Percentiles rank a stretch among this genome's conserved stretches.
phyloP scores from a whole-genome alignment of 1,140 invertebrate genomes.

The Triops cancriformis region DNA sequence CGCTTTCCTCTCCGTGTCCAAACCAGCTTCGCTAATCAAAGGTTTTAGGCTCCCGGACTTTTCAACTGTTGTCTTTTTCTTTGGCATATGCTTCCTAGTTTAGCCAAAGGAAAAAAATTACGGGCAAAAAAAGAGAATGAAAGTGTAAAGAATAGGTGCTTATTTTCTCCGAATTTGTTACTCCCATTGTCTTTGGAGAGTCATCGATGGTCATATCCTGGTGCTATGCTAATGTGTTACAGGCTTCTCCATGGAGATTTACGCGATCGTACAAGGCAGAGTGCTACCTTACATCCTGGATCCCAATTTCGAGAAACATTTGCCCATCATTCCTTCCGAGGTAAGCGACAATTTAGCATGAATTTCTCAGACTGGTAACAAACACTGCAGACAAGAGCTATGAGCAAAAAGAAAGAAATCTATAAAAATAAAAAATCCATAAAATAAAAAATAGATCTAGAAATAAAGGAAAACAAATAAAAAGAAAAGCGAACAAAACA shows the following conservation, averaged over 20 bases:
- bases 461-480: too few species aligned
- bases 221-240: constrained; percentile 15
- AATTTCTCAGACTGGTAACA: background rate
- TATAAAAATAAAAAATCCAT: too few species aligned
- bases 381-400: too few species aligned
- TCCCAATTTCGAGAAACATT: constrained; percentile 76
- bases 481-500: too few species aligned
- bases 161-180: background rate
- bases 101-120: background rate
- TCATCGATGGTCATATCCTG: constrained; percentile 10
- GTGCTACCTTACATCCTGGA: constrained; percentile 76
- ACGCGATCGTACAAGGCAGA: constrained; percentile 72
- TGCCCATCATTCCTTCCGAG: constrained; percentile 82
- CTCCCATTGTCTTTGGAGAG: background rate
- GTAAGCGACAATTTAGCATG: constrained; percentile 43
- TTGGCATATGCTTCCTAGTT: background rate
- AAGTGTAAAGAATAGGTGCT: constrained; percentile 1
- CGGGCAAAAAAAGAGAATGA: background rate
- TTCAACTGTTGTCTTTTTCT: background rate
- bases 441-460: too few species aligned
- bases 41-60: background rate
- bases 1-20: background rate
- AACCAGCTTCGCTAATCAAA: background rate
- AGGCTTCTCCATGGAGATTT: constrained; percentile 80
- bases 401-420: too few species aligned